A percentile compares a stretch with the other conserved stretches of the same genome.
Evolutionary conservation across 1,140 invertebrate genomes (phyloP).

Genomic region (Nautilus pompilius): DNA sequence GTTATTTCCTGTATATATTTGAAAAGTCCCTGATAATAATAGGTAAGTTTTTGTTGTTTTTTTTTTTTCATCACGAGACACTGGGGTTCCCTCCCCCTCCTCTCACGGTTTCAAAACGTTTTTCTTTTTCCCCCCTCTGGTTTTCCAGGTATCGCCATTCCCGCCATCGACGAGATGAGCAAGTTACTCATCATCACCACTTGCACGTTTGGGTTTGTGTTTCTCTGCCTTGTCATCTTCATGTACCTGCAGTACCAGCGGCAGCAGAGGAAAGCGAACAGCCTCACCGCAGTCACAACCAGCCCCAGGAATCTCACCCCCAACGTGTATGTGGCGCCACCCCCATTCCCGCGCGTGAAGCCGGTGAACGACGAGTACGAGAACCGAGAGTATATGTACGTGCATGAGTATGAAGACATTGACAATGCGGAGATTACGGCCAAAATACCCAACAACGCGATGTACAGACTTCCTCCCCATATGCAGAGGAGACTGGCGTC

Average conservation of each 20-base stretch:
- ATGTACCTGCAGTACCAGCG: slow-evolving; percentile 35
- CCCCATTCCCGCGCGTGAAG: slow-evolving; percentile 21
- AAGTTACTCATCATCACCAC: slow-evolving; percentile 36
- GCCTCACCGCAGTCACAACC: slow-evolving; percentile 12
- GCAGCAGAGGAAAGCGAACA: slow-evolving; percentile 27
- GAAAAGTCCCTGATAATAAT: too few relatives aligned
- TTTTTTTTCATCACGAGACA: too few relatives aligned
- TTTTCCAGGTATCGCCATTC: slow-evolving; percentile 29
- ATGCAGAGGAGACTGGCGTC: slow-evolving; percentile 3
- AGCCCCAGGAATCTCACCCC: slow-evolving; percentile 21
- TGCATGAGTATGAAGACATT: slow-evolving; percentile 38
- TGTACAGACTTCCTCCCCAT: not conserved
- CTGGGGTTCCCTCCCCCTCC: too few relatives aligned
- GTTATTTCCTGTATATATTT: too few relatives aligned
- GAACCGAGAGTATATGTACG: slow-evolving; percentile 20
- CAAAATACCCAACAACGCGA: not conserved
- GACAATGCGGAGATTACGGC: slow-evolving; percentile 3
- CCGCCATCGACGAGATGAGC: slow-evolving; percentile 37
- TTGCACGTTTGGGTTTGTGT: slow-evolving; percentile 36
- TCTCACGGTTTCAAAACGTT: too few relatives aligned
- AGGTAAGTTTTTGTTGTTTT: too few relatives aligned
- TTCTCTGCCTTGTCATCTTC: slow-evolving; percentile 36
- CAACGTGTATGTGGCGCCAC: slow-evolving; percentile 34
- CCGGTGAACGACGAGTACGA: slow-evolving; percentile 12
- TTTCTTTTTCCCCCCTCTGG: too few relatives aligned